Evolutionary conservation across 2,113 vertebrate genomes (phyloP).

Genomic region (Tylochromis polylepis): DNA sequence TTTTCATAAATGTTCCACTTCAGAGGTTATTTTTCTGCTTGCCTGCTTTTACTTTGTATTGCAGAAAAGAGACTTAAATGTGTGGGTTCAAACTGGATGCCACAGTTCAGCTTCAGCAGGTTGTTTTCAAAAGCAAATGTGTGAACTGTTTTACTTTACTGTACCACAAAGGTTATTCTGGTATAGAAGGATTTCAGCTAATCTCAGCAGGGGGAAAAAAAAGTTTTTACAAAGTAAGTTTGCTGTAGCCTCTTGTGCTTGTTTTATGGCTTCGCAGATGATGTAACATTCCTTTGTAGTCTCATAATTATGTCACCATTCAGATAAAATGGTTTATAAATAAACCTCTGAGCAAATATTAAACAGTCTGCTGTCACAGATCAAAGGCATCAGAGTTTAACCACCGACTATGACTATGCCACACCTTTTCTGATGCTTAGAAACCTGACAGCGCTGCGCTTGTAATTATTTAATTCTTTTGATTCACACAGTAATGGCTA

Average conservation of each 20-base stretch:
- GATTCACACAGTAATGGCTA: not conserved
- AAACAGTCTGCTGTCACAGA: not conserved
- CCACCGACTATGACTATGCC: not conserved
- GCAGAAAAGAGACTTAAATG: not conserved
- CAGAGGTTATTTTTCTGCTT: not conserved
- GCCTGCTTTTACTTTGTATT: not conserved
- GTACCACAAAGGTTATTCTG: not conserved
- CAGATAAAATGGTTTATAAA: not conserved
- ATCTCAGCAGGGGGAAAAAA: fast-evolving
- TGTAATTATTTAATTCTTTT: not conserved
- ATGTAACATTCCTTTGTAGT: not conserved
- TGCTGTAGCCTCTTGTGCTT: not conserved
- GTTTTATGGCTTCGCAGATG: not conserved
- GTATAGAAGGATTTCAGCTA: not conserved
- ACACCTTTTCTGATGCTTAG: not conserved
- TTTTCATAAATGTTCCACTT: not conserved
- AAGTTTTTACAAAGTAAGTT: not conserved
- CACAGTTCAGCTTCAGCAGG: not conserved
- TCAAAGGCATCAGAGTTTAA: not conserved
- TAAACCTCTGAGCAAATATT: not conserved
- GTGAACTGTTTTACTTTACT: not conserved
- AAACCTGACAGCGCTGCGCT: not conserved
- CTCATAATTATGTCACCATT: not conserved
- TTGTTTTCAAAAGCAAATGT: not conserved
- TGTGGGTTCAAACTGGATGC: not conserved